Conservation (phyloP, 2,888 invertebrate genomes). For the Caenorhabditis doughertyi region DNA sequence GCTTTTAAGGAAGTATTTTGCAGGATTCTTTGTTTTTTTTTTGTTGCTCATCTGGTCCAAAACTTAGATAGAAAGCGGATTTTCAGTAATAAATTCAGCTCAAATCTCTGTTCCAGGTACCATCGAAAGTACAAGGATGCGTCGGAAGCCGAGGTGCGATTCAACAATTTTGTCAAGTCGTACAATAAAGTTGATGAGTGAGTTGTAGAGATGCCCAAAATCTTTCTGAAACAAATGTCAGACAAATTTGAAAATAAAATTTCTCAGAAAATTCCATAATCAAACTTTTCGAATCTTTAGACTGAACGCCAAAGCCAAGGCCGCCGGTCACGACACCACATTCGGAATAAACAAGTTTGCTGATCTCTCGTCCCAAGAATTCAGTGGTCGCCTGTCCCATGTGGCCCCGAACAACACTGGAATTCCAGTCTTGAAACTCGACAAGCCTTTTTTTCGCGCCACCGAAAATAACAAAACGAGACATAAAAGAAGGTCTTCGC, state of each 20-base stretch:
- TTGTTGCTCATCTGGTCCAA: too few species aligned
- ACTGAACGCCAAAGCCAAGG: constrained; percentile 26
- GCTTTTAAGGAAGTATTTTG: too few species aligned
- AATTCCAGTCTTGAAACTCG: constrained; percentile 19
- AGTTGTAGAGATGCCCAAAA: constrained; percentile 1
- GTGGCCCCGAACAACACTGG: constrained; percentile 17
- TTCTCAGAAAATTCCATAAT: too few species aligned
- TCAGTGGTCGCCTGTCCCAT: constrained; percentile 21
- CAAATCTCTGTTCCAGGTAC: constrained; percentile 9
- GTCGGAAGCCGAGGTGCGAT: constrained; percentile 7
- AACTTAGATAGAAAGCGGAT: background rate
- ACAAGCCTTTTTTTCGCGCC: constrained; percentile 20
- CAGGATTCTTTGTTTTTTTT: too few species aligned
- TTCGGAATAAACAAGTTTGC: constrained; percentile 56
- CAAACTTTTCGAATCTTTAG: too few species aligned
- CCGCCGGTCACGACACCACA: constrained; percentile 16
- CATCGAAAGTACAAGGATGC: constrained; percentile 34
- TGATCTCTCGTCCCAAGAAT: constrained; percentile 27
- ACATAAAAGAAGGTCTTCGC: constrained; percentile 15
- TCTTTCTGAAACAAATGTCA: background rate
- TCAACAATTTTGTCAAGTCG: constrained; percentile 45
- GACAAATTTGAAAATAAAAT: background rate
- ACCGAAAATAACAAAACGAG: constrained; percentile 19
- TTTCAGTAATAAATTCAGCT: background rate
- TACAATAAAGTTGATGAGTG: constrained; percentile 41